Conservation (phyloP, 2,797 vertebrate genomes). For the Erethizon dorsatum region DNA sequence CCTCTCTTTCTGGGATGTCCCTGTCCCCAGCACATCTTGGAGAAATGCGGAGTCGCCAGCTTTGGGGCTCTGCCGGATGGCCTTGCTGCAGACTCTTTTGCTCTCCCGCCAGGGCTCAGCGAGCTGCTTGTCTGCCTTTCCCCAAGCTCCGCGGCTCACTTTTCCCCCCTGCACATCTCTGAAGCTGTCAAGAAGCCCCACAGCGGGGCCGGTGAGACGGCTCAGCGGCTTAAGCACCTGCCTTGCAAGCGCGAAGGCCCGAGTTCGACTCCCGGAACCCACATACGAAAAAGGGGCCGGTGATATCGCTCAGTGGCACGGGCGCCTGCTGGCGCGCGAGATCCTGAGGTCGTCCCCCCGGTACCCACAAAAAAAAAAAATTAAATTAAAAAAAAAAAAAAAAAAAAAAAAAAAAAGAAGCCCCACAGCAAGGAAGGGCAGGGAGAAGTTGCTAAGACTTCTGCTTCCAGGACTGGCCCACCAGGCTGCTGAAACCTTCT, state of each 20-base stretch:
- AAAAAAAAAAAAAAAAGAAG: too few relatives aligned
- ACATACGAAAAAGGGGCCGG: too few relatives aligned
- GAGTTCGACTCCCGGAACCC: too few relatives aligned
- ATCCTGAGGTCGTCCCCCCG: too few relatives aligned
- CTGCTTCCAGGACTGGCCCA: neutral
- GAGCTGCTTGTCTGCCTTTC: neutral
- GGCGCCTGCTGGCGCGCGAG: too few relatives aligned
- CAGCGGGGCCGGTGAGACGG: too few relatives aligned
- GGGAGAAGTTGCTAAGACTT: neutral
- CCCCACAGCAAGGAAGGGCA: neutral
- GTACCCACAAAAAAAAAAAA: too few relatives aligned
- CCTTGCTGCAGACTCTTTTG: too few relatives aligned
- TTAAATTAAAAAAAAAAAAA: too few relatives aligned
- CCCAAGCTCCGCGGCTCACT: neutral
- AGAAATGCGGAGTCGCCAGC: neutral
- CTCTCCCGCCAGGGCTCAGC: neutral
- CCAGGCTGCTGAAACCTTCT: neutral
- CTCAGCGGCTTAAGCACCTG: too few relatives aligned
- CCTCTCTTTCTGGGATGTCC: neutral
- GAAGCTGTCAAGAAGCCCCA: neutral
- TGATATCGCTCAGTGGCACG: too few relatives aligned
- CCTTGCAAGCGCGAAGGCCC: too few relatives aligned
- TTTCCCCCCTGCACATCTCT: neutral
- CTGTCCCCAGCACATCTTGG: neutral
- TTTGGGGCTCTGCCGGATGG: neutral